These are phyloP conservation scores for Nothura maculosa DNA, from an alignment of 2,797 vertebrate genomes.

Conservation along the genomic window DNA sequence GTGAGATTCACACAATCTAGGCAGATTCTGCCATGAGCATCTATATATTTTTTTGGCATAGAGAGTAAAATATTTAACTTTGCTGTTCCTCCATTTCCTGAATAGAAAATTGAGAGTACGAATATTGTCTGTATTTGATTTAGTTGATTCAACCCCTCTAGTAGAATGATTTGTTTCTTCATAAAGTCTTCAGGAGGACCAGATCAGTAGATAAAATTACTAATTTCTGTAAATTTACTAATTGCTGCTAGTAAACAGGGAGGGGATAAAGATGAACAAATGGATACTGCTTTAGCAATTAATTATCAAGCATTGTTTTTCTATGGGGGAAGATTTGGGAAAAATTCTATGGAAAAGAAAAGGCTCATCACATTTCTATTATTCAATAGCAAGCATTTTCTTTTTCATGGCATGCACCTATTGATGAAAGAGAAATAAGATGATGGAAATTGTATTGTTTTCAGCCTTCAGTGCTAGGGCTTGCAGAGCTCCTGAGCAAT, in stretches of 20 bases:
- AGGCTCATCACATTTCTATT: background rate
- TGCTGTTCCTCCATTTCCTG: background rate
- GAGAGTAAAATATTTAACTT: background rate
- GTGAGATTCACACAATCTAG: background rate
- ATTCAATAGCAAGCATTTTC: background rate
- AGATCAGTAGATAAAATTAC: background rate
- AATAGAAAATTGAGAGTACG: background rate
- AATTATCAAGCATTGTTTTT: background rate
- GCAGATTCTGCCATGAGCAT: background rate
- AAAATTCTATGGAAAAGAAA: background rate
- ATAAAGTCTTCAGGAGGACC: background rate
- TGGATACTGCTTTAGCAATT: background rate
- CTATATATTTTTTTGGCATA: background rate
- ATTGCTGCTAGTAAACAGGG: background rate
- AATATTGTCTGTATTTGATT: background rate
- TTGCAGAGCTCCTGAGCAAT: background rate
- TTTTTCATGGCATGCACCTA: background rate
- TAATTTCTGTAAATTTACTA: background rate
- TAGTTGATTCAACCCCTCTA: background rate
- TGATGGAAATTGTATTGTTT: background rate
- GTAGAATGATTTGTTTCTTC: background rate
- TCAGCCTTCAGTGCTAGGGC: background rate
- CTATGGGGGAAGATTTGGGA: background rate
- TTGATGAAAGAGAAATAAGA: background rate
- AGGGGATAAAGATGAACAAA: background rate